Base-by-base conservation (phyloP, 2,797 vertebrate genomes). In the Tiaroga cobitis region DNA sequence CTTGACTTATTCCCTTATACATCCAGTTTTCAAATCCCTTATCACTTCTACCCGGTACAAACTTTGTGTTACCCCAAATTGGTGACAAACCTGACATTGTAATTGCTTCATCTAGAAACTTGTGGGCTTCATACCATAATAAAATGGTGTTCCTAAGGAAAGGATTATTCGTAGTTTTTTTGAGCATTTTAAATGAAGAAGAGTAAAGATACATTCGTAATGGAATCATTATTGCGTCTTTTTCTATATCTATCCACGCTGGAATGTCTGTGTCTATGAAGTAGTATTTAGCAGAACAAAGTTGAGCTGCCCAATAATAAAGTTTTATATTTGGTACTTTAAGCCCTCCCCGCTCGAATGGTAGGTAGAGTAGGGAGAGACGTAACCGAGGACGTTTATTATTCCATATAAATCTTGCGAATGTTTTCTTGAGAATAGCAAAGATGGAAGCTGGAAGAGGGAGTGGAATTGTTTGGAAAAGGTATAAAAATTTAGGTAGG, bases 381-480 rank as follows among this genome's bases (percentile, higher is more conserved):
- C 10, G 49, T 8, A 67, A 16, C 5, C 34, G 8, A 81, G 70
- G 61, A 4, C 8, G 37, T 0, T 80, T 85, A 0, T n/a, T 37
- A 43, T 80, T 85, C 67, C 75, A 85, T 29, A 85, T 76, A 37
- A 76, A 76, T 1, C 43, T 69, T 10, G 6, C 51, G 16, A 86
- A 76, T 11, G 13, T 19, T 76, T 86, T 75, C 8, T 81, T 81
- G 10, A 86, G 72, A n/a, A 2, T 32, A 2, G 8, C 5, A 51
- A 86, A 82, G 2, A 78, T 78, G 3, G 51, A 2, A 4, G 49
- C n/a, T 32, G 61, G 72, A 9, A 56, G 69, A 0, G 18, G 65
- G 9, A 67, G 32, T 10, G 65, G 65, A 34, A 83, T 82, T 68
- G 85, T 59, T 24, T 83, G 72, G 4, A 86, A 72, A 8, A 70